These are phyloP conservation scores for Aelia acuminata DNA, from an alignment of 2,888 invertebrate genomes.

Conservation along the genomic window DNA sequence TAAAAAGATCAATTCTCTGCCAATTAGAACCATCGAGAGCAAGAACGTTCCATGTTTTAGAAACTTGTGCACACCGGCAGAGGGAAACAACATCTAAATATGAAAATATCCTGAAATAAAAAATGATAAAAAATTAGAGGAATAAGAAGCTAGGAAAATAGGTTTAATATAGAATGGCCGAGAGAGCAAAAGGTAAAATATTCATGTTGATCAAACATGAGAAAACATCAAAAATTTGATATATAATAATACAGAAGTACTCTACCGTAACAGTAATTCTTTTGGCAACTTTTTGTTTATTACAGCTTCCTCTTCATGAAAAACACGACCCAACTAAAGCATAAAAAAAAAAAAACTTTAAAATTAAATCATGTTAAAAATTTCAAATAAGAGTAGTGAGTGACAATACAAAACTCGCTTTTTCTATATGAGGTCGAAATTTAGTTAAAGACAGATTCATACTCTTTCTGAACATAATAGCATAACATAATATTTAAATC, in stretches of 20 bases:
- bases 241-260: too few relatives aligned
- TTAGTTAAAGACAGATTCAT: too few relatives aligned
- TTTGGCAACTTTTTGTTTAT: conserved; percentile 97
- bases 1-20: conserved; percentile 98
- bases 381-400: neutral
- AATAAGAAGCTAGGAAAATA: too few relatives aligned
- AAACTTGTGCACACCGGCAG: conserved; percentile 82
- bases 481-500: too few relatives aligned
- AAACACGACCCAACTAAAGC: conserved; percentile 79
- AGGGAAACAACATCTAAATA: conserved; percentile 86
- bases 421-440: too few relatives aligned
- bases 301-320: conserved; percentile 85
- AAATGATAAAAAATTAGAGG: conserved; percentile 67
- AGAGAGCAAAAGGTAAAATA: neutral
- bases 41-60: conserved; percentile 94
- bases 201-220: neutral
- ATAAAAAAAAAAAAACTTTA: neutral
- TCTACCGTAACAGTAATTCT: conserved; percentile 87
- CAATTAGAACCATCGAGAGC: conserved; percentile 99
- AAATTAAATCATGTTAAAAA: neutral
- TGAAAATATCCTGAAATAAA: conserved; percentile 76
- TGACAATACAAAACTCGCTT: too few relatives aligned
- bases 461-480: too few relatives aligned
- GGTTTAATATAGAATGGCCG: too few relatives aligned
- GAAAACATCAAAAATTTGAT: neutral